phyloP scores from a whole-genome alignment of 2,113 vertebrate genomes.

The Pachycephala philippinensis region DNA sequence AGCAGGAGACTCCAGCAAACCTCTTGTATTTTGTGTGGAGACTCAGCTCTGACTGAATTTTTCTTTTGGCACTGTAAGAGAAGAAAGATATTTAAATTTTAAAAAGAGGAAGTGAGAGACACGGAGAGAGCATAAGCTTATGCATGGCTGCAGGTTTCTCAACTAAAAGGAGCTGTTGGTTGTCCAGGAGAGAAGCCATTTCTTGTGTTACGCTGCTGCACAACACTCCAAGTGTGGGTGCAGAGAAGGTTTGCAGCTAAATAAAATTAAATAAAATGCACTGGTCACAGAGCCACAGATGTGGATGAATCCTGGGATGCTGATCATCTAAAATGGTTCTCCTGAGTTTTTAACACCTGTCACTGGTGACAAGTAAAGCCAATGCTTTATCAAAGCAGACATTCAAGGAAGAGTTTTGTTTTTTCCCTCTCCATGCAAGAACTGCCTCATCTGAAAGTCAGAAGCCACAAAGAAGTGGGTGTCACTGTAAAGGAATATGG shows the following conservation, averaged over 20 bases:
- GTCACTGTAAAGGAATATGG: background rate
- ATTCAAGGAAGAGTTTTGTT: background rate
- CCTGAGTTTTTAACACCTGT: background rate
- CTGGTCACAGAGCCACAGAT: background rate
- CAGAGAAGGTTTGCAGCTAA: background rate
- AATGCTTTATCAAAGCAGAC: background rate
- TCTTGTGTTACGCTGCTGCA: background rate
- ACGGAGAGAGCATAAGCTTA: background rate
- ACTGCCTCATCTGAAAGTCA: background rate
- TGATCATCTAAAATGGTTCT: background rate
- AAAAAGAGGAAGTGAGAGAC: background rate
- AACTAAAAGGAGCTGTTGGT: background rate
- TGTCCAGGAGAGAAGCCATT: background rate
- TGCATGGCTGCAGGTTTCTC: background rate
- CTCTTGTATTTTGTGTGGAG: background rate
- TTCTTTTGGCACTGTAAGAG: conserved; percentile 15
- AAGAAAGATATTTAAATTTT: conserved; percentile 22
- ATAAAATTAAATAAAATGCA: background rate
- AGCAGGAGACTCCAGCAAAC: conserved; percentile 36
- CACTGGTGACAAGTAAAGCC: background rate
- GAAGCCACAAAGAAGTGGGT: background rate
- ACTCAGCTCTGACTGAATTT: background rate
- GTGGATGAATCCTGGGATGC: background rate
- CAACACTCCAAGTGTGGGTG: background rate
- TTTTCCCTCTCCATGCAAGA: background rate